Base-by-base conservation (phyloP, 2,797 vertebrate genomes). In the Ctenopoma kingsleyae region DNA sequence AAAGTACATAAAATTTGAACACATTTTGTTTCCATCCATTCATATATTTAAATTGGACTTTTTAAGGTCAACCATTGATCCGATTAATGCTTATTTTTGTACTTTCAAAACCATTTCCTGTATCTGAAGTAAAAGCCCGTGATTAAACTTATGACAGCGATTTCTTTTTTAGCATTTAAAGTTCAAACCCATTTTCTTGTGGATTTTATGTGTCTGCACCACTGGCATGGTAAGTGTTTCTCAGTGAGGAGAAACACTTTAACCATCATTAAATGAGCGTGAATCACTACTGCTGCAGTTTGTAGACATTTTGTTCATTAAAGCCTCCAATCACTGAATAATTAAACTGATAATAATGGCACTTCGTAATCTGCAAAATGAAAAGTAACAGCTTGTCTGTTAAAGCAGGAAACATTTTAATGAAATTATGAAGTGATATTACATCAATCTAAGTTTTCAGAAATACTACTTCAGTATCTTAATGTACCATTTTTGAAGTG, bases 301-400 rank as follows among this genome's bases (percentile, higher is more conserved):
- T 81, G 67, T 71, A 84, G 90, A 89, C 87, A 72, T 87, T 90
- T 88, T 88, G 83, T 91, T 93, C 87, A 94, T 92, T 93, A 89
- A 83, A 87, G 56, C 51, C 71, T 78, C 82, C 90, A 88, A 89
- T 92, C 90, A 83, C 81, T 86, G 76, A 91, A 93, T 93, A 93
- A 91, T 93, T 92, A 91, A 90, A 89, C 76, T 84, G 92, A 93
- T 93, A 91, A 91, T 90, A 89, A 91, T 89, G 89, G 71, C 80
- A 90, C 85, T 91, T 89, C 76, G 71, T 84, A 87, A 92, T 94
- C 89, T 90, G 71, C 75, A 78, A 87, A 90, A 92, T 91, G 69
- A 89, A 93, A 88, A 89, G 69, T 71, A 84, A 69, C 58, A 62
- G 53, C 86, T 90, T 93, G 93, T 94, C 90, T 92, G 74, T 78